phyloP scores from a whole-genome alignment of 2,113 vertebrate genomes.

The Aphyosemion australe region DNA sequence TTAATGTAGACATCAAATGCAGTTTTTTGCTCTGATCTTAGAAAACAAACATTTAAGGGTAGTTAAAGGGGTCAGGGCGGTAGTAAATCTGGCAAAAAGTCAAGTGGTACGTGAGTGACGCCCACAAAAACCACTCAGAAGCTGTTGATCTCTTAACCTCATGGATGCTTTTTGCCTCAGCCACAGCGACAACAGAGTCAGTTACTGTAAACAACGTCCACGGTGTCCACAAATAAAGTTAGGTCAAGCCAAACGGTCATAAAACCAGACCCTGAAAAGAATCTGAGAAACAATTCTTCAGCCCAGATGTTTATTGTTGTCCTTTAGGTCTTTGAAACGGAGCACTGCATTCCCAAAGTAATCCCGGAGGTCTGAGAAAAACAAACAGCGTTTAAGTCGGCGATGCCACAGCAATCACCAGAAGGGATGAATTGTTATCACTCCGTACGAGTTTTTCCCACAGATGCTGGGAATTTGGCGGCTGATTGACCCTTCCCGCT shows the following conservation, averaged over 20 bases:
- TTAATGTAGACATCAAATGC: neutral
- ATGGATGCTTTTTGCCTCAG: conserved; percentile 10
- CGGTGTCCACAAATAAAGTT: conserved; percentile 9
- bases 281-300: conserved; percentile 25
- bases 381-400: conserved; percentile 50
- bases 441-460: conserved; percentile 57
- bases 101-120: conserved; percentile 32
- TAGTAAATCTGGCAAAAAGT: conserved; percentile 32
- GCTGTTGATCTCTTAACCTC: conserved; percentile 30
- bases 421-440: conserved; percentile 44
- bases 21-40: neutral
- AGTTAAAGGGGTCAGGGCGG: conserved; percentile 29
- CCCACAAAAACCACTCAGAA: conserved; percentile 30
- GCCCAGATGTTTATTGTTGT: conserved; percentile 48
- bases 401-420: conserved; percentile 53
- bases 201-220: conserved; percentile 27
- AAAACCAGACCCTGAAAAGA: conserved; percentile 1
- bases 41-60: conserved; percentile 13
- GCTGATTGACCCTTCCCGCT: conserved; percentile 68
- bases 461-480: conserved; percentile 75
- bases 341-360: conserved; percentile 28
- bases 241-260: conserved; percentile 3
- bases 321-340: conserved; percentile 40
- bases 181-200: conserved; percentile 15
- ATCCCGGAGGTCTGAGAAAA: conserved; percentile 29